These are phyloP conservation scores for Pseudopipra pipra DNA, from an alignment of 2,113 vertebrate genomes.

Conservation along the genomic window DNA sequence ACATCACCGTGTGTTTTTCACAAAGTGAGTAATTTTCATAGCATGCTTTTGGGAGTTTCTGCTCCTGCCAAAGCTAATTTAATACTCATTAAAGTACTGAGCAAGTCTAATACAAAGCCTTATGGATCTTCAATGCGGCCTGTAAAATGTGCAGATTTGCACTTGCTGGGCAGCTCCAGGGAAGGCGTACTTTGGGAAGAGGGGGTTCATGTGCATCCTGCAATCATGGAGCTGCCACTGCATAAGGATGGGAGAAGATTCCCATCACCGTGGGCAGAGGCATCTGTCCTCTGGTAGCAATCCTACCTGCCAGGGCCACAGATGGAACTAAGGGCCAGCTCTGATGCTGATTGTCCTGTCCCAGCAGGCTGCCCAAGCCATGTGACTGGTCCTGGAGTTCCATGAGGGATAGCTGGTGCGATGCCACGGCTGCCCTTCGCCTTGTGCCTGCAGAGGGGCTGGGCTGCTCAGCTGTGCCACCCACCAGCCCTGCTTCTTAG, in stretches of 20 bases:
- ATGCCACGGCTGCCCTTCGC: accelerated
- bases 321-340: neutral
- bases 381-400: neutral
- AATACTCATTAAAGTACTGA: conserved; percentile 37
- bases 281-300: neutral
- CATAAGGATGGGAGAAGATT: neutral
- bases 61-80: conserved; percentile 9
- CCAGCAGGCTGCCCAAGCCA: neutral
- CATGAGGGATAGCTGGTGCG: neutral
- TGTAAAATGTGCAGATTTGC: neutral
- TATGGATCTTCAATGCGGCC: neutral
- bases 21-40: conserved; percentile 23
- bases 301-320: accelerated
- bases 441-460: neutral
- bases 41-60: conserved; percentile 11
- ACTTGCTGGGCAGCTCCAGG: neutral
- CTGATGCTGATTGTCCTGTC: neutral
- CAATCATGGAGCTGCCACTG: neutral
- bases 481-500: neutral
- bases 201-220: neutral
- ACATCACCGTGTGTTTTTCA: neutral
- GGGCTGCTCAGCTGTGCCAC: neutral
- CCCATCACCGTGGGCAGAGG: neutral
- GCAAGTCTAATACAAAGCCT: conserved; percentile 21
- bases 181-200: neutral